Conservation (phyloP, 2,797 vertebrate species). For the Lacerta agilis region DNA sequence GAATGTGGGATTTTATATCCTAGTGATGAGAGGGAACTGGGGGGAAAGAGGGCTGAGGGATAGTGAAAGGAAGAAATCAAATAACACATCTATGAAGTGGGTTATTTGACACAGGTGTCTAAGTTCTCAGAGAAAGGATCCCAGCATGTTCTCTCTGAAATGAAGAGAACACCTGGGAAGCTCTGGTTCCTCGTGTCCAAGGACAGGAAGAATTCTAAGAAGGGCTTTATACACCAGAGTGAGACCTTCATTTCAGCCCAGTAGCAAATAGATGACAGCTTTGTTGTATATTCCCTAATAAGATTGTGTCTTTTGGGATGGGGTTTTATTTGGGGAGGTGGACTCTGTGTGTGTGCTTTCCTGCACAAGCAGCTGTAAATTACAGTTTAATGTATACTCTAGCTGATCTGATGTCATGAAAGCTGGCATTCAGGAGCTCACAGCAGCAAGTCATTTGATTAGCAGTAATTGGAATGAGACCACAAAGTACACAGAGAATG, state of each 20-base stretch:
- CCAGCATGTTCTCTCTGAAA: too few species aligned
- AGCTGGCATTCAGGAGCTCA: constrained; percentile 17
- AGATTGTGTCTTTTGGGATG: neutral
- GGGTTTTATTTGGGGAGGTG: neutral
- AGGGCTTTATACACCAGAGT: too few species aligned
- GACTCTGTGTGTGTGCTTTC: neutral
- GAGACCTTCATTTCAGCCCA: neutral
- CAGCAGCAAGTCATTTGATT: constrained; percentile 26
- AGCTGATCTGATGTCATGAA: neutral
- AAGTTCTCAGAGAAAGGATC: too few species aligned
- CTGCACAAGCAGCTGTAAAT: neutral
- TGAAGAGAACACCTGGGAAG: too few species aligned
- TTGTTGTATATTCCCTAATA: neutral
- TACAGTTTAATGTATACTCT: neutral
- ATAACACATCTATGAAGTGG: too few species aligned
- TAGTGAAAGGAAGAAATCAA: too few species aligned
- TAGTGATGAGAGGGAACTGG: too few species aligned
- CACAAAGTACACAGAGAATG: constrained; percentile 17
- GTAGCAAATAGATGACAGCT: neutral
- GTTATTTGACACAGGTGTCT: too few species aligned
- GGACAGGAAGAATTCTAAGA: too few species aligned
- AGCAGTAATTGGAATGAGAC: constrained; percentile 31
- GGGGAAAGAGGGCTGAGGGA: too few species aligned
- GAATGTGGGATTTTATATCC: too few species aligned
- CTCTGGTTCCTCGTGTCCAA: too few species aligned